Percentiles rank a stretch among this genome's conserved stretches.
These are phyloP conservation scores for Anguilla rostrata DNA, from an alignment of 2,113 vertebrate genomes.

Conservation along the genomic window DNA sequence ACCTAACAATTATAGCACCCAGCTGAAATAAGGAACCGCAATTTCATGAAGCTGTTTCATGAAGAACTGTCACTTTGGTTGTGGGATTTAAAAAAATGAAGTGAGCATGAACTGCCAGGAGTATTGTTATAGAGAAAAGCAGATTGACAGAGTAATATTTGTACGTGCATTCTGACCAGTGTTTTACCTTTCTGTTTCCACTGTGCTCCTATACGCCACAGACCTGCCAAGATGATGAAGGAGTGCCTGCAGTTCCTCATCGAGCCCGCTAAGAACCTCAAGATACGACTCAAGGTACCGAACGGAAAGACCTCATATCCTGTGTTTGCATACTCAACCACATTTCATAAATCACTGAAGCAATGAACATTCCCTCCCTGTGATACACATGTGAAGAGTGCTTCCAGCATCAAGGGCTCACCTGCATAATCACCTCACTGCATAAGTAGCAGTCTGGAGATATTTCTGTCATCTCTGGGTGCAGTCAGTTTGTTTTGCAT, in stretches of 20 bases:
- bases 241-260: constrained; percentile 74
- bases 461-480: too few species aligned
- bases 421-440: neutral
- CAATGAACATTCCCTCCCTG: too few species aligned
- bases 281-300: constrained; percentile 67
- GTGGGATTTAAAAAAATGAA: neutral
- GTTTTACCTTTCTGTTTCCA: neutral
- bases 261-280: constrained; percentile 73
- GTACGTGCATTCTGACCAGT: constrained; percentile 5
- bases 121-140: neutral
- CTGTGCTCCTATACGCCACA: neutral
- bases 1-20: neutral
- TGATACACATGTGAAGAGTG: neutral
- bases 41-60: neutral
- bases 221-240: constrained; percentile 69
- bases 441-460: too few species aligned
- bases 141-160: neutral
- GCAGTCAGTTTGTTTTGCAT: too few species aligned
- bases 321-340: neutral
- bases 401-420: neutral
- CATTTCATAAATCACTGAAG: too few species aligned
- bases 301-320: neutral
- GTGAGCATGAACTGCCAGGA: neutral
- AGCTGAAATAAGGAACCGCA: neutral
- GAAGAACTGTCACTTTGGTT: neutral